Base-by-base conservation (phyloP, 2,797 vertebrate genomes). In the Zalophus californianus region DNA sequence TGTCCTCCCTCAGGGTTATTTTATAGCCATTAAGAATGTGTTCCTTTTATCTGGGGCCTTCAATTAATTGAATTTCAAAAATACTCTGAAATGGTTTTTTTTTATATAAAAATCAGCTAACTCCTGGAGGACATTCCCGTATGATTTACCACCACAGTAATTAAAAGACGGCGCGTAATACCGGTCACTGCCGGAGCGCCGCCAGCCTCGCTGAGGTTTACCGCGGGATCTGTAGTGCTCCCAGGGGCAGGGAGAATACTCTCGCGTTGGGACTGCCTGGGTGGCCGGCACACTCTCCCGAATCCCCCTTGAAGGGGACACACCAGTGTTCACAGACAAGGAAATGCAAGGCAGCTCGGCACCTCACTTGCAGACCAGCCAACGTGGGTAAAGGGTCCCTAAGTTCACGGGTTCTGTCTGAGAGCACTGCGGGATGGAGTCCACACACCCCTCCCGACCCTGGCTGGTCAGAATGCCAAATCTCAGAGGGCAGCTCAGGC, bases 61-160 rank as follows among this genome's bases (percentile, higher is more conserved):
- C 98, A 98, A 99, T 99, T 99, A 99, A 99, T 99, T 99, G 99
- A 98, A 99, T 99, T 99, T 98, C 98, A 98, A 98, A 98, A 99
- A 98, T 98, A 98, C 98, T 98, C 98, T 97, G 97, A 98, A 98
- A 98, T 98, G 97, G 95, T 96, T 97, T 66, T 68, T 68, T 97
- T 91, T 95, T 87, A 68, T 88, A 87, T 88, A 98, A 98, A 98
- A 98, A 98, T 97, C 96, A 97, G 98, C 97, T 96, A 89, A 90
- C 96, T 98, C 98, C 98, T 98, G 97, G 98, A 98, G 98, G 98
- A 98, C 98, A 98, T 98, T 98, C 97, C 96, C 97, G 90, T 98
- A 96, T 98, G 98, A 99, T 98, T 98, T 98, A 97, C 98, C 94
- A 97, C 98, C 98, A 96, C 92, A 95, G 98, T 98, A 99, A 98